phyloP scores from a whole-genome alignment of 2,113 vertebrate species.

The Pangasianodon gigas region DNA sequence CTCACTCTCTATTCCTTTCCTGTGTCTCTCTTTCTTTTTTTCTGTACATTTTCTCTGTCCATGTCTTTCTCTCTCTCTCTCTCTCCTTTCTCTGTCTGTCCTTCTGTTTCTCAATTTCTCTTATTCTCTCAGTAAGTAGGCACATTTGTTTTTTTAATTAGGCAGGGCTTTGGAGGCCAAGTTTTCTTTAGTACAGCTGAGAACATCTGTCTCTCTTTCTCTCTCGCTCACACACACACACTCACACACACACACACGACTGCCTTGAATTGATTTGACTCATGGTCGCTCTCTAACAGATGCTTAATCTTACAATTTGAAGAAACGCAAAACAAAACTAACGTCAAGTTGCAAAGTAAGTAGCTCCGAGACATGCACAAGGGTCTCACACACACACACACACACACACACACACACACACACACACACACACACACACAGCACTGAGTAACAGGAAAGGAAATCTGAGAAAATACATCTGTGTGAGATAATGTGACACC shows the following conservation, averaged over 20 bases:
- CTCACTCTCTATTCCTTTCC: neutral
- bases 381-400: neutral
- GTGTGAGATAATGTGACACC: conserved; percentile 19
- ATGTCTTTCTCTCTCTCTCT: neutral
- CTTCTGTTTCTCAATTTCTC: neutral
- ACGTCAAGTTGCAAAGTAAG: neutral
- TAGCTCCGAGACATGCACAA: neutral
- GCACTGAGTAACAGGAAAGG: neutral
- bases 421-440: neutral
- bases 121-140: conserved; percentile 11
- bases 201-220: conserved; percentile 36
- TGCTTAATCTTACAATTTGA: neutral
- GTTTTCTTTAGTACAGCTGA: conserved; percentile 45
- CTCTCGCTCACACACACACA: neutral
- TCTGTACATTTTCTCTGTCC: neutral
- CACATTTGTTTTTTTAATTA: conserved; percentile 54
- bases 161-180: conserved; percentile 19
- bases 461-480: conserved; percentile 31
- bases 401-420: neutral
- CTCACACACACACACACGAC: neutral
- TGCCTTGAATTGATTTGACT: neutral
- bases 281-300: neutral
- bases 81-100: neutral
- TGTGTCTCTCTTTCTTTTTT: neutral
- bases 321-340: neutral